These are phyloP conservation scores for Epiblema foenella DNA, from an alignment of 2,888 invertebrate species.

Conservation along the genomic window DNA sequence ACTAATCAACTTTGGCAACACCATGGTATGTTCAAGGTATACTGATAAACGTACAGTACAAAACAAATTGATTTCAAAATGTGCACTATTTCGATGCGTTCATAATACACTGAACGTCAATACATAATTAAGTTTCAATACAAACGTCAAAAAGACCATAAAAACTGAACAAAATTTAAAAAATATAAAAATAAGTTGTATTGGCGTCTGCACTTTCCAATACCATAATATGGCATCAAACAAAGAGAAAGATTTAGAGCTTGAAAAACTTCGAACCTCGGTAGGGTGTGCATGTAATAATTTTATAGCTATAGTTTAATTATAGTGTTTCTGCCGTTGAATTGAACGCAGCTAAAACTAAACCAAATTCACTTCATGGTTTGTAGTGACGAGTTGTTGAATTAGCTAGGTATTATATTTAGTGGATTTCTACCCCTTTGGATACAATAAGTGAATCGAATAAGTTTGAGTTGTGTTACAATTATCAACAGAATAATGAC, in stretches of 20 bases:
- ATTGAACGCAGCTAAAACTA: conserved; percentile 42
- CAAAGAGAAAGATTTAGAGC: background rate
- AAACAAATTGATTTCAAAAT: too few relatives aligned
- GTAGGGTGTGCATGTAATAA: conserved; percentile 6
- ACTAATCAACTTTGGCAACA: conserved; percentile 24
- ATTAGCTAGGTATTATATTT: conserved; percentile 46
- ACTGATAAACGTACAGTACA: background rate
- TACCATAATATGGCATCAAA: background rate
- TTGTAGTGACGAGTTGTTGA: conserved; percentile 55
- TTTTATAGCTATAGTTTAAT: conserved; percentile 12
- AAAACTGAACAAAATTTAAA: background rate
- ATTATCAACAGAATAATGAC: conserved; percentile 66
- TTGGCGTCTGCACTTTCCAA: conserved; percentile 16
- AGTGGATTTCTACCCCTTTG: conserved; percentile 51
- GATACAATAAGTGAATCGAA: conserved; percentile 52
- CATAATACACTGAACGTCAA: background rate
- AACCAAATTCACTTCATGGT: conserved; percentile 40
- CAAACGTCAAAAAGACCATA: conserved; percentile 9
- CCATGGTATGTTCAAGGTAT: conserved; percentile 1
- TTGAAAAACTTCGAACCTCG: conserved; percentile 4
- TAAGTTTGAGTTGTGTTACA: conserved; percentile 50
- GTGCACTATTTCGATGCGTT: conserved; percentile 16
- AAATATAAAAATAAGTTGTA: conserved; percentile 5
- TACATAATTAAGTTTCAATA: background rate
- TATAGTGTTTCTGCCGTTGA: conserved; percentile 16